Base-by-base conservation (phyloP, 2,113 vertebrate genomes). In the Syngnathoides biaculeatus region DNA sequence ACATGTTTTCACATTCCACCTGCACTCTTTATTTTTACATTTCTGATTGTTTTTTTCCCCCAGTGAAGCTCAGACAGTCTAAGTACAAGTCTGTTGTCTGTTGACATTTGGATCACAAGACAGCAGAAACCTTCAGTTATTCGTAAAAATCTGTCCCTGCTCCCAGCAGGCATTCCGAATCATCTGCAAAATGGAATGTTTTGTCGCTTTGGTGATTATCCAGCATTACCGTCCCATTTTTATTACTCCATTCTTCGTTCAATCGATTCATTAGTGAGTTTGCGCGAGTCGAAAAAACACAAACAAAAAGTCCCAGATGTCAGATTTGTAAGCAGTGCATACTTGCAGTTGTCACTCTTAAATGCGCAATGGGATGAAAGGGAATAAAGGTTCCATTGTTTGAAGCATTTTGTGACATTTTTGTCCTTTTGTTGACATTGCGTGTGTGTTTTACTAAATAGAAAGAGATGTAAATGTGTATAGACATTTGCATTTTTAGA, bases 51-150 rank as follows among this genome's bases (percentile, higher is more conserved):
- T 14, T 45, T 45, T 45, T 45, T 8, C 5, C 26, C 68, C 35
- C 24, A 68, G 62, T 64, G 60, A 72, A 67, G 67, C 59, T 27
- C 39, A 38, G 14, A 65, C 68, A 64, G 73, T 64, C 76, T 69
- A 27, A 57, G 17, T 30, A 30, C 14, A 57, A 3, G 24, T 10
- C 52, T 38, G 56, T 68, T 38, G 56, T 68, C 61, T 64, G 48
- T 64, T 74, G 50, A 65, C 75, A 38, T 77, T 67, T 40, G 61
- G 58, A 64, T 78, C 40, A 3, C 50, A 72, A 60, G 50, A 27
- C 56, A 56, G 56, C 64, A 63, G 59, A 14, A 58, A 69, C 52
- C 26, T 26, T 55, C 22, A 26, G 26, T 55, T 26, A 55, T 55
- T 55, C 52, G 26, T 55, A 24, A 55, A 55, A 24, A 55, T 55